Conservation (phyloP, 2,797 vertebrate species). For the Coreius guichenoti region DNA sequence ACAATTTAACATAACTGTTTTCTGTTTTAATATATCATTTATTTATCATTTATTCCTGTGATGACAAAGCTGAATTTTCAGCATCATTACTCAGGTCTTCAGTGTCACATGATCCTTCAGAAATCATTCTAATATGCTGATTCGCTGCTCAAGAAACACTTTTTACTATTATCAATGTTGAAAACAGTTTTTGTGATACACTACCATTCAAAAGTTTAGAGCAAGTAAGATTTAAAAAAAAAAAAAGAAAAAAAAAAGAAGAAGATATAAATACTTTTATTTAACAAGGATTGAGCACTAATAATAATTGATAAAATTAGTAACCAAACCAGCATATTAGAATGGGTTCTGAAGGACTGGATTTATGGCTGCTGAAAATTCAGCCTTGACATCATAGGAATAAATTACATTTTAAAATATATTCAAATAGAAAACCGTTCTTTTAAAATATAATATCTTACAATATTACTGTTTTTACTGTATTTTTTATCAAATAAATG, state of each 20-base stretch:
- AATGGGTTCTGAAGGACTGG: not conserved
- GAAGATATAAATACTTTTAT: not conserved
- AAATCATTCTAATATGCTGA: not conserved
- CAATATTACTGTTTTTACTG: not conserved
- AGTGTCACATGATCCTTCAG: conserved; percentile 5
- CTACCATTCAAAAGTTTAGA: not conserved
- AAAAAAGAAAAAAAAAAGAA: too few relatives aligned
- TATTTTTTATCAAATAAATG: not conserved
- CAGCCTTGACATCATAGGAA: not conserved
- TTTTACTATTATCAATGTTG: not conserved
- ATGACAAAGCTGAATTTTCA: not conserved
- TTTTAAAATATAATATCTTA: not conserved
- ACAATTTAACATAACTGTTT: not conserved
- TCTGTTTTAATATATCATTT: not conserved
- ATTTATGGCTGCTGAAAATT: not conserved
- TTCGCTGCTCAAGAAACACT: not conserved
- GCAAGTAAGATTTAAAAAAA: not conserved
- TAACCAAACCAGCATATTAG: not conserved
- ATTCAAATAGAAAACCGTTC: not conserved
- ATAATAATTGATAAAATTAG: not conserved
- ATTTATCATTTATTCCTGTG: not conserved
- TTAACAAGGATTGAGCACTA: not conserved
- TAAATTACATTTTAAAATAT: not conserved
- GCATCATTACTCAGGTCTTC: not conserved
- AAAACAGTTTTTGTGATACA: not conserved